These are phyloP conservation scores for Oxycera nigricornis DNA, from an alignment of 2,888 invertebrate species.

Conservation along the genomic window DNA sequence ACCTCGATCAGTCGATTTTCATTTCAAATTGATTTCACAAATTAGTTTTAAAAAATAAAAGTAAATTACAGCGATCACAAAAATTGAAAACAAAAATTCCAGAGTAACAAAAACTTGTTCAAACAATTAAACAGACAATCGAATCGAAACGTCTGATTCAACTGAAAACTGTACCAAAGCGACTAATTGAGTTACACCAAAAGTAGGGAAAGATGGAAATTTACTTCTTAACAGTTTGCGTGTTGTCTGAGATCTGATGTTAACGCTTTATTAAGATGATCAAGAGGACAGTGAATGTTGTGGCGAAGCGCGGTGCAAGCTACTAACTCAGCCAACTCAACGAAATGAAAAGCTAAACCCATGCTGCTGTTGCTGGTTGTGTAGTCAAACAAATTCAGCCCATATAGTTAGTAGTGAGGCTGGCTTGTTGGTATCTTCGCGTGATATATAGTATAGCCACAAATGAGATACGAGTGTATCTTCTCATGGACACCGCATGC, in stretches of 20 bases:
- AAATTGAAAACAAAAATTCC: neutral
- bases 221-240: slow-evolving; percentile 39
- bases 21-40: neutral
- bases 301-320: neutral
- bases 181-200: neutral
- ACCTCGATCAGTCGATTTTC: neutral
- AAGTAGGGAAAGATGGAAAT: slow-evolving; percentile 8
- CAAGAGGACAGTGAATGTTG: slow-evolving; percentile 32
- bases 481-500: neutral
- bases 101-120: neutral
- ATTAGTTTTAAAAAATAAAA: neutral
- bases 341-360: no score
- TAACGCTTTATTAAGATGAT: slow-evolving; percentile 28
- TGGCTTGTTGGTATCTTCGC: neutral
- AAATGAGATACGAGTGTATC: neutral
- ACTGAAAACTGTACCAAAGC: neutral
- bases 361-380: no score
- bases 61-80: no score
- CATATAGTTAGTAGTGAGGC: no score
- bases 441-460: neutral
- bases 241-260: slow-evolving; percentile 40
- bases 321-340: neutral
- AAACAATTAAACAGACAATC: neutral
- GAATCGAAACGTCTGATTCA: neutral
- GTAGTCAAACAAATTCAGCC: neutral